Evolutionary conservation across 2,113 vertebrate genomes (phyloP), one percentile per base, ranked within the genome.

Genomic region (Pelodiscus sinensis): DNA sequence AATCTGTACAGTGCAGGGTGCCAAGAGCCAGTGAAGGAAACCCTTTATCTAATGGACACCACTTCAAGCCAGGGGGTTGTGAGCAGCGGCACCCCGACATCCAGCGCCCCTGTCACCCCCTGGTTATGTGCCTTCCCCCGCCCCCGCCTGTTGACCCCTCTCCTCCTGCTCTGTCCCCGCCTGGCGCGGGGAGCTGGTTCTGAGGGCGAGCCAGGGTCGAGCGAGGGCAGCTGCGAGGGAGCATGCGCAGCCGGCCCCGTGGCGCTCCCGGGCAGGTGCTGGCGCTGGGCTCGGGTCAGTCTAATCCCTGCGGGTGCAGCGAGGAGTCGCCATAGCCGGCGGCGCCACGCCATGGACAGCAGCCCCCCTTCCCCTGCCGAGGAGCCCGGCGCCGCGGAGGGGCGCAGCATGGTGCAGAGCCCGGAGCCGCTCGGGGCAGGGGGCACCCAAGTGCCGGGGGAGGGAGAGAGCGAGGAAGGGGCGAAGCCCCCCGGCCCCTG

Each of bases 341-440:
- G 73, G 56, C 77, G 3, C 52, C 52, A 60, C 31, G 35, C 10
- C 52, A 54, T 54, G 52, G 52, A 54, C 9, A 54, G 52, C 52
- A 8, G 52, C 52, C 13, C 52, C 52, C 52, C 52, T 54, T 13
- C 52, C 13, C 9, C 52, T 25, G 62, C 82, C 0, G 8, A 13
- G 24, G 90, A 50, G 81, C 65, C 38, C 52, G 81, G 5, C 44
- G 52, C 52, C 29, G 62, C 82, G 0, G 8, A 13, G 24, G 90
- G 44, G 81, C 65, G n/a, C 52, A 82, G 5, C 44, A 92, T 83
- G 94, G 85, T 62, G 56, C 87, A 79, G 82, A 77, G 65, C 88
- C 73, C 56, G 77, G 85, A 25, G 82, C 79, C 1, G 35, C 50
- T 19, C 29, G 2, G 65, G 75, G 18, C 19, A 77, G 60, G 24